Percentiles rank a stretch among this genome's conserved stretches.
phyloP scores from a whole-genome alignment of 2,888 invertebrate genomes.

The Scaptomyza polygonia region DNA sequence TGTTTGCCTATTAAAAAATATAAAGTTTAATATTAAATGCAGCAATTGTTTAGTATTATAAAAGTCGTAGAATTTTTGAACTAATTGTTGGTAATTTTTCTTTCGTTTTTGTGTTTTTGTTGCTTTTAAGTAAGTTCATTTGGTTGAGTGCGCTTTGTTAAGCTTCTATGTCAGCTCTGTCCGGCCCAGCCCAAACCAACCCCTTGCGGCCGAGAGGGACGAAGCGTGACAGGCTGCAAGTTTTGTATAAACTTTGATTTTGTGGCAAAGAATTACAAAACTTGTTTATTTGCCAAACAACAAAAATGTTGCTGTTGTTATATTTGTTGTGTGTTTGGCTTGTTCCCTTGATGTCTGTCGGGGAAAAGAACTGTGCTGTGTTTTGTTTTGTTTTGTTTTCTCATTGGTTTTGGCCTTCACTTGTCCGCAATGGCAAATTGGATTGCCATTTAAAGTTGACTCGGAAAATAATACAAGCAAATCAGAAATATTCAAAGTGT shows the following conservation, averaged over 20 bases:
- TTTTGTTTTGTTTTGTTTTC: conserved; percentile 14
- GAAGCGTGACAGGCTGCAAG: conserved; percentile 16
- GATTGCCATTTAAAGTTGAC: conserved; percentile 33
- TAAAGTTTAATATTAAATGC: neutral
- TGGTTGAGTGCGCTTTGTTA: conserved; percentile 40
- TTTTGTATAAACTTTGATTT: conserved; percentile 46
- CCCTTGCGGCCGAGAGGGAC: neutral
- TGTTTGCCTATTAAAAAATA: neutral
- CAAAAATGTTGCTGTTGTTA: conserved; percentile 12
- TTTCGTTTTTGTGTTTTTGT: neutral
- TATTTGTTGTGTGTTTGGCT: conserved; percentile 9
- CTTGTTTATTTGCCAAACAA: conserved; percentile 38
- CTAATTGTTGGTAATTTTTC: conserved; percentile 25
- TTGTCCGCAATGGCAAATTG: conserved; percentile 36
- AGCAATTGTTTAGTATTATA: neutral
- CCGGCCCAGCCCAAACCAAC: neutral
- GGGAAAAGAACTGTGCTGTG: conserved; percentile 8
- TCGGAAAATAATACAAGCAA: conserved; percentile 19
- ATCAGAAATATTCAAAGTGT: conserved; percentile 4
- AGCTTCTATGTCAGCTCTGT: conserved; percentile 1
- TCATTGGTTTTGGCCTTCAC: conserved; percentile 30
- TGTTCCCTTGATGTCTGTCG: conserved; percentile 7
- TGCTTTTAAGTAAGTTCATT: conserved; percentile 21
- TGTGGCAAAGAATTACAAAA: conserved; percentile 23
- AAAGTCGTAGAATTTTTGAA: neutral